These are phyloP conservation scores for Parelbella ahira DNA, from an alignment of 2,888 invertebrate species.

Conservation along the genomic window DNA sequence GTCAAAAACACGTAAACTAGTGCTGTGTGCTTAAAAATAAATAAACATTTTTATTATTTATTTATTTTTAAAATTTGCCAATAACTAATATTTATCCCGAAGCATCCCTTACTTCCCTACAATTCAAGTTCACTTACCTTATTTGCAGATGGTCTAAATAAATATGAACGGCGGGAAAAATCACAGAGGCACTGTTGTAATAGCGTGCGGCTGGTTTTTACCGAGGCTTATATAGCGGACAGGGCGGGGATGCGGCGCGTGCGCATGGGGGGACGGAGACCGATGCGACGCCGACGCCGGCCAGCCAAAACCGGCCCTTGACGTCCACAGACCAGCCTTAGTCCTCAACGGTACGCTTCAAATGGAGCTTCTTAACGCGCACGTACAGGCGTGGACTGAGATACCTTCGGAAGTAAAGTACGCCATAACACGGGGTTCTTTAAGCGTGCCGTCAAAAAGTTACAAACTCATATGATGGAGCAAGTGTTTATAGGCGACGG, in stretches of 20 bases:
- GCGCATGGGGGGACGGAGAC: conserved; percentile 49
- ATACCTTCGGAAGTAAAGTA: too few relatives aligned
- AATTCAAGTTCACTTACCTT: conserved; percentile 68
- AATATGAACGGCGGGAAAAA: conserved; percentile 72
- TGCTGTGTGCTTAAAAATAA: too few relatives aligned
- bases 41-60: too few relatives aligned
- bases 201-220: conserved; percentile 75
- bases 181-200: conserved; percentile 78
- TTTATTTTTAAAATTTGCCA: neutral
- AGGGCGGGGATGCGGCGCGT: conserved; percentile 67
- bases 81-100: conserved; percentile 35
- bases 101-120: conserved; percentile 48
- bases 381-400: too few relatives aligned
- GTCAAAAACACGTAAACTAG: too few relatives aligned
- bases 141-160: conserved; percentile 51
- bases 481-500: too few relatives aligned
- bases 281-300: conserved; percentile 11
- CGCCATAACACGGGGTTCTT: too few relatives aligned
- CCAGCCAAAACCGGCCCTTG: neutral
- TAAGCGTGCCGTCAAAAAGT: too few relatives aligned
- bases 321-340: too few relatives aligned
- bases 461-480: too few relatives aligned
- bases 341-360: too few relatives aligned
- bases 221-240: conserved; percentile 68
- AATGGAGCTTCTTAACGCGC: too few relatives aligned